phyloP scores from a whole-genome alignment of 1,140 invertebrate genomes.

The Palaemon carinicauda region DNA sequence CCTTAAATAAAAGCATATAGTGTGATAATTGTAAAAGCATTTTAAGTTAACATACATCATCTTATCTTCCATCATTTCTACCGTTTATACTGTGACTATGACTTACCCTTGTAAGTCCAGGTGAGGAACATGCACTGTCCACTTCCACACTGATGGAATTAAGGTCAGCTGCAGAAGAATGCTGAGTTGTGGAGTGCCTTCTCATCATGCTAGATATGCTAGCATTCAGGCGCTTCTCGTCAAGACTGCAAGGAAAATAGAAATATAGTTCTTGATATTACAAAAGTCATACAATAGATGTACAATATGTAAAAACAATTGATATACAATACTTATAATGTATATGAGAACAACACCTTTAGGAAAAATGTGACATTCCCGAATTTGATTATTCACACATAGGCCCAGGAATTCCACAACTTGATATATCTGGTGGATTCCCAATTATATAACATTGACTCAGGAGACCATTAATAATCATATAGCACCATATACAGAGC shows the following conservation, averaged over 20 bases:
- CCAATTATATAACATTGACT: no score
- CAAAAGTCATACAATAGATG: no score
- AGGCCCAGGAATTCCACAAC: no score
- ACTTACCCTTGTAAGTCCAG: conserved; percentile 78
- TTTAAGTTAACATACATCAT: background rate
- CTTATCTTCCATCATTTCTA: background rate
- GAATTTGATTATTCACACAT: background rate
- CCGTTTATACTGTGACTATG: background rate
- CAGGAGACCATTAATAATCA: no score
- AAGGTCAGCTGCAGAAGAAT: conserved; percentile 73
- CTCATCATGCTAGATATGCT: conserved; percentile 65
- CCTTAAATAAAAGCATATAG: no score
- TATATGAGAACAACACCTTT: no score
- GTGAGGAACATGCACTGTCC: conserved; percentile 87
- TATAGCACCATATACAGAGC: no score
- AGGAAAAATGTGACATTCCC: conserved; percentile 60
- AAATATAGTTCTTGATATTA: conserved; percentile 54
- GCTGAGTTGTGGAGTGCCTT: conserved; percentile 62
- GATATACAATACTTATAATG: no score
- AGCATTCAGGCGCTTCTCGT: conserved; percentile 64
- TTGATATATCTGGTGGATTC: no score
- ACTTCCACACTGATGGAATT: conserved; percentile 76
- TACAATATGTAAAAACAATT: no score
- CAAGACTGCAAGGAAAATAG: conserved; percentile 60
- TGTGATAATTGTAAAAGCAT: background rate